phyloP scores from a whole-genome alignment of 2,888 invertebrate species.

The Fragum whitleyi region DNA sequence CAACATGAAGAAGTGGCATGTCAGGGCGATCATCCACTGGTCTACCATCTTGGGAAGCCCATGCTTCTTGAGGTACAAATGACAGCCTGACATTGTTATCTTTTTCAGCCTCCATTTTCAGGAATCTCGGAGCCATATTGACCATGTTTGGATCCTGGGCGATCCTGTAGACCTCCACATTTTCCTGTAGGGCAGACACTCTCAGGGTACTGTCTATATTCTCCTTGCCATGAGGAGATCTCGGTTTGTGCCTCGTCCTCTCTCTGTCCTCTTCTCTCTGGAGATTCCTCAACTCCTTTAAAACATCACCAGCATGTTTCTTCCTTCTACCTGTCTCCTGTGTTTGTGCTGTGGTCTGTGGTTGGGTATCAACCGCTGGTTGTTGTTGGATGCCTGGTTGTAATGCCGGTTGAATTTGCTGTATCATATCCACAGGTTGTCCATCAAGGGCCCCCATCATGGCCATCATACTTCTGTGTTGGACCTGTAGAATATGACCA shows the following conservation, averaged over 20 bases:
- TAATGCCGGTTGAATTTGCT: neutral
- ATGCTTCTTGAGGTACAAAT: conserved; percentile 67
- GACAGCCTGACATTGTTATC: conserved; percentile 68
- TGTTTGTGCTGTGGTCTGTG: neutral
- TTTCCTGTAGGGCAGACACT: conserved; percentile 44
- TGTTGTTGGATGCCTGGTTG: conserved; percentile 35
- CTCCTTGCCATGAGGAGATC: conserved; percentile 39
- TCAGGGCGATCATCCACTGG: conserved; percentile 36
- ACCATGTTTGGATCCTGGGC: conserved; percentile 40
- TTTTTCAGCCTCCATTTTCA: conserved; percentile 72
- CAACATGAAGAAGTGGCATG: conserved; percentile 71
- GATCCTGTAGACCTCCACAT: conserved; percentile 54
- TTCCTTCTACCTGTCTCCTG: conserved; percentile 39
- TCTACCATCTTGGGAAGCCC: conserved; percentile 51
- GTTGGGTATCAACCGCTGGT: neutral
- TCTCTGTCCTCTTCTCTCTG: conserved; percentile 55
- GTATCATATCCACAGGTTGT: conserved; percentile 16
- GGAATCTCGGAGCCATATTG: conserved; percentile 67
- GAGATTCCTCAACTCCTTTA: conserved; percentile 74
- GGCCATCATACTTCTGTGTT: conserved; percentile 80
- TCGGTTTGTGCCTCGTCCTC: conserved; percentile 34
- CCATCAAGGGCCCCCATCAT: conserved; percentile 82
- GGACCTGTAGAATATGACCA: conserved; percentile 76
- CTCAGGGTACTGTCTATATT: conserved; percentile 46
- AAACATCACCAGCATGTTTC: conserved; percentile 62